Evolutionary conservation across 2,113 vertebrate genomes (phyloP).

Genomic region (Triplophysa siluroides): DNA sequence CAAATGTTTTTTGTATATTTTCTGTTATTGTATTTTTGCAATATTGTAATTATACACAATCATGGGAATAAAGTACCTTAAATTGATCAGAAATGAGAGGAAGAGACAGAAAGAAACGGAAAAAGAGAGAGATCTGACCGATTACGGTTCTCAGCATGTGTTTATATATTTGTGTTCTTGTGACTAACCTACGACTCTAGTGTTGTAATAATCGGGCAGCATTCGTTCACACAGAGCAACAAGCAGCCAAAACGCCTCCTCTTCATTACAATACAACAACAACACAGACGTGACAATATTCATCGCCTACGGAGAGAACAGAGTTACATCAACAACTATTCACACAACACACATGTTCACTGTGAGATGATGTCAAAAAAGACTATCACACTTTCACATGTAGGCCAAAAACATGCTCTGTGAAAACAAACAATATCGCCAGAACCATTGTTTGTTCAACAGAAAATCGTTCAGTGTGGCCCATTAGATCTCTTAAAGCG

Average conservation of each 20-base stretch:
- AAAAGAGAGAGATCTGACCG: background rate
- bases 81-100: no score
- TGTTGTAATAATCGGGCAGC: slow-evolving; percentile 98
- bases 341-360: background rate
- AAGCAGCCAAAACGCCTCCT: slow-evolving; percentile 96
- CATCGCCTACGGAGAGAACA: slow-evolving; percentile 82
- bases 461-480: no score
- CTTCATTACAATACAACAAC: slow-evolving; percentile 91
- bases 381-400: background rate
- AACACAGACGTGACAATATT: slow-evolving; percentile 97
- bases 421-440: no score
- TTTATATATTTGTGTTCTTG: background rate
- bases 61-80: no score
- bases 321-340: background rate
- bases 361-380: background rate
- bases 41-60: slow-evolving; percentile 65
- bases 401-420: no score
- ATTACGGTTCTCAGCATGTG: background rate
- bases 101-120: background rate
- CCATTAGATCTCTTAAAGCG: no score
- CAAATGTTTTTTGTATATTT: no score
- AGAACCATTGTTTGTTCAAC: no score
- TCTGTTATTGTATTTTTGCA: background rate
- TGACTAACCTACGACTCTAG: slow-evolving; percentile 93
- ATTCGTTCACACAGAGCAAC: slow-evolving; percentile 94